Conservation (phyloP, 1,140 invertebrate species). For the Halictus rubicundus region DNA sequence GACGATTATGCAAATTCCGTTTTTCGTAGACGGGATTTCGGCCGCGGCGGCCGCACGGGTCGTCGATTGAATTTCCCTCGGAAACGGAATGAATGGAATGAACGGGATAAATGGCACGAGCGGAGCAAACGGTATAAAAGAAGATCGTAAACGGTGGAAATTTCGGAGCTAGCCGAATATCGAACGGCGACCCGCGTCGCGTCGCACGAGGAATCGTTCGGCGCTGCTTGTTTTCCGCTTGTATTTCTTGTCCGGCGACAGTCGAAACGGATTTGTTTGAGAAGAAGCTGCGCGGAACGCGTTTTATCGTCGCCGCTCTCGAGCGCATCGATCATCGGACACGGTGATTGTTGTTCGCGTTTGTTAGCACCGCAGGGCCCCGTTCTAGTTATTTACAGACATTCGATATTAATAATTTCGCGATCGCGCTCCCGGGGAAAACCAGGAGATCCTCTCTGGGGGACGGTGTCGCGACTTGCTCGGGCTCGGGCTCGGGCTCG, state of each 20-base stretch:
- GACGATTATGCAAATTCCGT: not conserved
- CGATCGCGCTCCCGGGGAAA: too few species aligned
- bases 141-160: not conserved
- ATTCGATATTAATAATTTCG: too few species aligned
- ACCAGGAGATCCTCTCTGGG: too few species aligned
- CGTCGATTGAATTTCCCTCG: too few species aligned
- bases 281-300: not conserved
- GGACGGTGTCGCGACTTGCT: not conserved
- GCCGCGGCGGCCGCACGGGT: too few species aligned
- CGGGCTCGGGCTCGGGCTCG: not conserved
- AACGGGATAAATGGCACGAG: too few species aligned
- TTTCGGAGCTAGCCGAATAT: not conserved
- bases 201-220: not conserved
- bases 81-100: too few species aligned
- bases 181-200: not conserved
- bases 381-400: not conserved
- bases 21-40: not conserved
- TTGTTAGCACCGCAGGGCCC: not conserved
- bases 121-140: not conserved
- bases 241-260: not conserved
- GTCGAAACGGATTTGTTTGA: conserved; percentile 1
- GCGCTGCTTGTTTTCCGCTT: not conserved
- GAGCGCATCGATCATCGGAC: not conserved
- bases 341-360: not conserved
- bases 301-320: too few species aligned